A percentile compares a stretch with the other conserved stretches of the same genome.
Evolutionary conservation across 1,140 invertebrate genomes (phyloP).

Genomic region (Varroa destructor): DNA sequence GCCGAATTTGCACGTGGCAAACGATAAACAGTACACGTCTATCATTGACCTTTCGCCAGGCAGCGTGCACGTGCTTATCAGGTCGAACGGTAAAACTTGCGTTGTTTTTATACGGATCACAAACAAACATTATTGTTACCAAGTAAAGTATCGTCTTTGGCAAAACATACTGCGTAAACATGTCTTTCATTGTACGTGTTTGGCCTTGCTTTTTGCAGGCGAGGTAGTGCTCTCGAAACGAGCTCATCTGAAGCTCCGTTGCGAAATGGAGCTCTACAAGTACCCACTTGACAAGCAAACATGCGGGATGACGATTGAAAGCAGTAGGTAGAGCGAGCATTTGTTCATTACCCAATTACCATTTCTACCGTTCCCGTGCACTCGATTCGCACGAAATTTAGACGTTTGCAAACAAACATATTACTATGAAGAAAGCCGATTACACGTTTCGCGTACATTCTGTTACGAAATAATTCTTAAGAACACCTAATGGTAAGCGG

Average conservation of each 20-base stretch:
- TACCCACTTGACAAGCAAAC: conserved; percentile 49
- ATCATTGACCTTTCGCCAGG: conserved; percentile 7
- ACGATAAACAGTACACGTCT: conserved; percentile 18
- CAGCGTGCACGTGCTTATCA: conserved; percentile 9
- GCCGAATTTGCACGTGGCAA: conserved; percentile 22
- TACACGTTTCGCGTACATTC: too few relatives aligned
- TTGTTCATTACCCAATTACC: too few relatives aligned
- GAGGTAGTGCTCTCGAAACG: conserved; percentile 23
- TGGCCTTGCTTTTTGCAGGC: background rate
- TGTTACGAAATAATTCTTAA: too few relatives aligned
- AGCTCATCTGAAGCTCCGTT: conserved; percentile 34
- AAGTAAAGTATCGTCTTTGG: too few relatives aligned
- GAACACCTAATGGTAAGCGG: too few relatives aligned
- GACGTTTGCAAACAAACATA: too few relatives aligned
- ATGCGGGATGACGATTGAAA: conserved; percentile 50
- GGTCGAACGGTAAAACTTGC: background rate
- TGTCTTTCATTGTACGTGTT: too few relatives aligned
- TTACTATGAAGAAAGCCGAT: too few relatives aligned
- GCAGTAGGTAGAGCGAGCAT: conserved; percentile 42
- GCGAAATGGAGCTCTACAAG: conserved; percentile 50
- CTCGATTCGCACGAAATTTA: too few relatives aligned
- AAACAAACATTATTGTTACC: background rate
- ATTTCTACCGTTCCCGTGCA: too few relatives aligned
- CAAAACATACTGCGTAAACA: too few relatives aligned
- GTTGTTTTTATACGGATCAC: background rate